Conservation (phyloP, 2,888 invertebrate genomes). For the Caenorhabditis becei region DNA sequence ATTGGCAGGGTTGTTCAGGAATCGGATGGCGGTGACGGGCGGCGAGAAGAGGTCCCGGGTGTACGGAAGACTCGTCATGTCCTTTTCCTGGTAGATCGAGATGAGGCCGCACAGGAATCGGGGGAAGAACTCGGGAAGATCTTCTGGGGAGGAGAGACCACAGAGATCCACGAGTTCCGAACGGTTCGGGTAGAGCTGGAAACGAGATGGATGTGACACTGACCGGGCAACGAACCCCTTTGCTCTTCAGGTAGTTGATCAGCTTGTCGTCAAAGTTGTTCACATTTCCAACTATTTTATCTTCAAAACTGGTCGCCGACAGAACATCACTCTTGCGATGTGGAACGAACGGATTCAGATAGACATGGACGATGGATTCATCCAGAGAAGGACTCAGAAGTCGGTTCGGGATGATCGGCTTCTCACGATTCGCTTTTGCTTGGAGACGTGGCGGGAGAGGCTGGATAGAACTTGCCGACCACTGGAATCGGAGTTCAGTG, state of each 20-base stretch:
- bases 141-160: too few species aligned
- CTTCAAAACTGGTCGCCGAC: too few species aligned
- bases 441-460: constrained; percentile 8
- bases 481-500: too few species aligned
- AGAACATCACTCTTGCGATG: background rate
- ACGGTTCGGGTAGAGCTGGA: constrained; percentile 3
- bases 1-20: constrained; percentile 18
- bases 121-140: constrained; percentile 21
- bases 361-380: constrained; percentile 32
- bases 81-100: constrained; percentile 8
- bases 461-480: background rate
- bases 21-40: background rate
- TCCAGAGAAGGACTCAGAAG: constrained; percentile 9
- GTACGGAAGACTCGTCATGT: background rate
- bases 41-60: constrained; percentile 9
- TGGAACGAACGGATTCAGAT: constrained; percentile 22
- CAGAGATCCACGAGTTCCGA: constrained; percentile 32
- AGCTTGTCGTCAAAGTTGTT: too few species aligned
- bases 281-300: too few species aligned
- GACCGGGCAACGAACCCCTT: too few species aligned
- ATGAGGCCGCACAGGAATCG: constrained; percentile 40
- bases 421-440: background rate
- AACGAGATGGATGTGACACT: too few species aligned
- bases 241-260: too few species aligned
- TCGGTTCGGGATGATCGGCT: constrained; percentile 37